Evolutionary conservation across 23 tunicate species (phyloP).

Genomic region (Phallusia fumigata): DNA sequence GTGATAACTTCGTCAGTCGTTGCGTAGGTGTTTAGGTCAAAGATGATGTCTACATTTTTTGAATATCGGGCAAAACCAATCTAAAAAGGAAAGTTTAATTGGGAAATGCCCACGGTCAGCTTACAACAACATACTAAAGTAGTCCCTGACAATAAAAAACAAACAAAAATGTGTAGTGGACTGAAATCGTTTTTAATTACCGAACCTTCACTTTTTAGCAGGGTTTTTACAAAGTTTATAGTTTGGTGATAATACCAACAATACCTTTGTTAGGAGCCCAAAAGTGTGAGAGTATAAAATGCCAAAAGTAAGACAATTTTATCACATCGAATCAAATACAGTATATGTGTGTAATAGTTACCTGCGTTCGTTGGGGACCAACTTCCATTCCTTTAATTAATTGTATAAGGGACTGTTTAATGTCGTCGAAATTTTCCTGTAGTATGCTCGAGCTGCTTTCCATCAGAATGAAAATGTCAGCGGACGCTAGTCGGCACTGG

Average conservation of each 20-base stretch:
- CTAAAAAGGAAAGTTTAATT: conserved; percentile 18
- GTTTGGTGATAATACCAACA: no score
- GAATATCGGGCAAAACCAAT: conserved; percentile 56
- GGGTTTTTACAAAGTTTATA: no score
- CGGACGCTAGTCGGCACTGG: conserved; percentile 12
- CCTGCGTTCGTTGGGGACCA: conserved; percentile 70
- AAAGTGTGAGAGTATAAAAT: no score
- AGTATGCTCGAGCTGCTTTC: conserved; percentile 57
- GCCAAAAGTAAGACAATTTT: no score
- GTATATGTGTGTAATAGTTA: conserved; percentile 4
- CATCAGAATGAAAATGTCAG: conserved; percentile 40
- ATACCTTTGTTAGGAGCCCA: no score
- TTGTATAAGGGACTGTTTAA: conserved; percentile 27
- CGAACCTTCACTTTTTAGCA: no score
- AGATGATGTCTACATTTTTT: conserved; percentile 39
- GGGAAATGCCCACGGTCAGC: no score
- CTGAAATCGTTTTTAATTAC: no score
- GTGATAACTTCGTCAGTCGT: conserved; percentile 25
- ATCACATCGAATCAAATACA: no score
- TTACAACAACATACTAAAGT: no score
- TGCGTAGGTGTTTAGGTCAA: conserved; percentile 43
- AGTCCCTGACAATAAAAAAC: no score
- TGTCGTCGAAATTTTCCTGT: conserved; percentile 29
- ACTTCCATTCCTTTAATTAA: conserved; percentile 40
- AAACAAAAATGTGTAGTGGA: no score